Base-by-base conservation (phyloP, 2,888 invertebrate genomes). In the Synanthedon vespiformis region DNA sequence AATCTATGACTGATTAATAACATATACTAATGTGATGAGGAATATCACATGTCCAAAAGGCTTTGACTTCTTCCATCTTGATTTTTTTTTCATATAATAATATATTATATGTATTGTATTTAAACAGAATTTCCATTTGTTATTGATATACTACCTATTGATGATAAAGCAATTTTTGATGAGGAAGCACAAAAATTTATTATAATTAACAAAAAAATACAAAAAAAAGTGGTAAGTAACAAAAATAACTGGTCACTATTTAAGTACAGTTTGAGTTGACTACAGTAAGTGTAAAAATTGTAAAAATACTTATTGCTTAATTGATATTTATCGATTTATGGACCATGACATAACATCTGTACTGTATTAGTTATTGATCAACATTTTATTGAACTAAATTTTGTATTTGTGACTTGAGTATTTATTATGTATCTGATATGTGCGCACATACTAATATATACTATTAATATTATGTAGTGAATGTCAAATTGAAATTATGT, bases 341-440 rank as follows among this genome's bases (percentile, higher is more conserved):
- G 78, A 81, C 83, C 84, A 84, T 83, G 82, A 82, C 84, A 72
- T 67, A 67, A 71, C 64, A 65, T 16, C 16, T 48, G 11, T 16
- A 16, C 3, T 18, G 59, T 64, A 67, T 65, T 72, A 75, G 68
- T 68, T 74, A 77, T 78, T 81, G 84, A 86, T 85, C 86, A 86
- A 85, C 86, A 84, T 86, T 85, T 83, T 82, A 75, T 72, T 75
- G 68, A 63, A 69, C 68, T 68, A 69, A 72, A 65, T 70, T 72
- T 72, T 70, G 69, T 70, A 72, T 48, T 34, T 67, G 69, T 74
- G 72, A 74, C 72, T 73, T 67, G 63, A 70, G 44, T 44, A 44
- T 34, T 34, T 70, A 70, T 70, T 76, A 72, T 65, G 68, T 73
- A 73, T 68, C 74, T 66, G 65, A 69, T 70, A 65, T 71, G 54